phyloP scores from a whole-genome alignment of 1,140 invertebrate species.

The Latrodectus geometricus region DNA sequence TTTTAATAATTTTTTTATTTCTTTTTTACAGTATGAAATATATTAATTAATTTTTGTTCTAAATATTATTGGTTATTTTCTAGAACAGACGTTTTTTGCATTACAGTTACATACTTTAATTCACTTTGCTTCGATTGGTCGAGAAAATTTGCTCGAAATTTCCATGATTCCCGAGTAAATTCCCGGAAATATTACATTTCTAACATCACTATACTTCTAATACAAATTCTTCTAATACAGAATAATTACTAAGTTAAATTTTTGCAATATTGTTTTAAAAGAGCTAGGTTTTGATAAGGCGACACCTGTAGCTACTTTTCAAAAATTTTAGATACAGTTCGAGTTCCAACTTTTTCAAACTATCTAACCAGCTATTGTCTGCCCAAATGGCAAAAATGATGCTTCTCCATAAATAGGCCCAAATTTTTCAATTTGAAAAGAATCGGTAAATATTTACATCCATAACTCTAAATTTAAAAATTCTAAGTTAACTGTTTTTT shows the following conservation, averaged over 20 bases:
- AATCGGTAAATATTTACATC: conserved; percentile 84
- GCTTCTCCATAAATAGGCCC: conserved; percentile 75
- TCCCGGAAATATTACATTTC: no score
- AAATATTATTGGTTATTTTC: no score
- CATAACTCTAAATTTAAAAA: conserved; percentile 74
- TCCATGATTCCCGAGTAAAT: no score
- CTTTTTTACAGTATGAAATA: no score
- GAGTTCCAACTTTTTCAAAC: conserved; percentile 63
- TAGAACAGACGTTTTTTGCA: no score
- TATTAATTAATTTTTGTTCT: no score
- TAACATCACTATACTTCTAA: no score
- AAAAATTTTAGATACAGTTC: conserved; percentile 64
- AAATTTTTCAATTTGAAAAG: conserved; percentile 82
- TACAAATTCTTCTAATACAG: no score
- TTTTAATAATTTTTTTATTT: no score
- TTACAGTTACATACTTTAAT: no score
- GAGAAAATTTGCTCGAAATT: no score
- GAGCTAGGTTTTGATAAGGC: conserved; percentile 69
- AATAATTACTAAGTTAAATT: conserved; percentile 76
- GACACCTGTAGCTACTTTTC: conserved; percentile 65
- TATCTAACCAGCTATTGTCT: conserved; percentile 66
- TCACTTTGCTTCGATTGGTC: no score
- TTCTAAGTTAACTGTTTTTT: not conserved
- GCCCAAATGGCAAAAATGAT: conserved; percentile 28
- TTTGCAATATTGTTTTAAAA: conserved; percentile 75